These are phyloP conservation scores for Rhagonycha fulva DNA, from an alignment of 2,888 invertebrate genomes.

Conservation along the genomic window DNA sequence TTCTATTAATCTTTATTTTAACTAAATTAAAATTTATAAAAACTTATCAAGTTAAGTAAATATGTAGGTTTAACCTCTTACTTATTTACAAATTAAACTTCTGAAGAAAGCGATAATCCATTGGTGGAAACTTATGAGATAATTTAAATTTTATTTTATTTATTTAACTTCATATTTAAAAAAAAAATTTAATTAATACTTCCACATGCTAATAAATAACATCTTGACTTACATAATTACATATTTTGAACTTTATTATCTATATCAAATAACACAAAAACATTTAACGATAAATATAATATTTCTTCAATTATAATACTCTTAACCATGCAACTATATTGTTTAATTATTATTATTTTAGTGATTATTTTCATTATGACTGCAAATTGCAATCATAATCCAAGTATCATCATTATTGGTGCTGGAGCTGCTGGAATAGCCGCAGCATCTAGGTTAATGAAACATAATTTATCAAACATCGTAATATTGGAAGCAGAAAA, in stretches of 20 bases:
- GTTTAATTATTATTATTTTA: neutral
- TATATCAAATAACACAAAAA: neutral
- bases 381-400: neutral
- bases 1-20: no score
- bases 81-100: neutral
- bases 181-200: neutral
- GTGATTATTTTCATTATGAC: neutral
- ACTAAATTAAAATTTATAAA: neutral
- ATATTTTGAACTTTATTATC: neutral
- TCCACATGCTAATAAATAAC: neutral
- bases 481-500: slow-evolving; percentile 49
- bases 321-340: neutral
- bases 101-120: neutral
- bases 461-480: slow-evolving; percentile 55
- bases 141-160: neutral
- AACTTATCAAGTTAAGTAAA: neutral
- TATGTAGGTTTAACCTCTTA: no score
- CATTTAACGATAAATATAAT: neutral
- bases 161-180: neutral
- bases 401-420: slow-evolving; percentile 57
- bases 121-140: neutral
- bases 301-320: neutral
- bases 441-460: slow-evolving; percentile 57
- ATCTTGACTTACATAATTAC: neutral
- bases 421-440: slow-evolving; percentile 63